A percentile compares a stretch with the other conserved stretches of the same genome.
Conservation (phyloP, 2,888 invertebrate genomes). For the Melanotus villosus region DNA sequence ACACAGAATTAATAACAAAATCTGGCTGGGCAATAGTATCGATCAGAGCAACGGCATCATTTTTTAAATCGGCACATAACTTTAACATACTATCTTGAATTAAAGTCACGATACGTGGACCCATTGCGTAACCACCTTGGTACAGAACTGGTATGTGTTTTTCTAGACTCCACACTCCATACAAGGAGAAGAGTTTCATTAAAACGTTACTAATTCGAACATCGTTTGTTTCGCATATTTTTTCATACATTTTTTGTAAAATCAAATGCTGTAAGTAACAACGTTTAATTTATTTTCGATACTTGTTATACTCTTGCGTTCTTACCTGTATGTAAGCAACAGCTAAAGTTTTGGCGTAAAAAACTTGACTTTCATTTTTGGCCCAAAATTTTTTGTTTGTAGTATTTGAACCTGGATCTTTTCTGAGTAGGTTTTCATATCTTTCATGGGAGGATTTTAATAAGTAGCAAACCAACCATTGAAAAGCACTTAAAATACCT, state of each 20-base stretch:
- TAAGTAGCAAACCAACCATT: slow-evolving; percentile 87
- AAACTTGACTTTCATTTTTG: slow-evolving; percentile 88
- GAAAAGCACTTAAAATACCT: slow-evolving; percentile 78
- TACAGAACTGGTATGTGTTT: slow-evolving; percentile 83
- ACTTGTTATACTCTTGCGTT: not conserved
- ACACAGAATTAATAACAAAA: slow-evolving; percentile 85
- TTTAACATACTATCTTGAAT: slow-evolving; percentile 78
- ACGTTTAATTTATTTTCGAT: not conserved
- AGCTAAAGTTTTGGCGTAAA: slow-evolving; percentile 82
- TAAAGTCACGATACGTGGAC: slow-evolving; percentile 70
- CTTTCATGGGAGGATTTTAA: slow-evolving; percentile 78
- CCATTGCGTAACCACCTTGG: slow-evolving; percentile 74
- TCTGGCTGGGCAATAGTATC: slow-evolving; percentile 91
- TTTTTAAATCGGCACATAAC: slow-evolving; percentile 74
- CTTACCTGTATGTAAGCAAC: slow-evolving; percentile 86
- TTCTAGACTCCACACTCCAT: slow-evolving; percentile 79
- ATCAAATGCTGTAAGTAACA: slow-evolving; percentile 71
- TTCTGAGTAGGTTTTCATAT: slow-evolving; percentile 69
- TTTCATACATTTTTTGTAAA: slow-evolving; percentile 70
- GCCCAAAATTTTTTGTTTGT: slow-evolving; percentile 74
- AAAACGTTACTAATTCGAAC: slow-evolving; percentile 70
- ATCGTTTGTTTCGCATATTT: slow-evolving; percentile 67
- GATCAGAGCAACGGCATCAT: slow-evolving; percentile 81
- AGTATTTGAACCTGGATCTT: slow-evolving; percentile 67
- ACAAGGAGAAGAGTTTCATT: slow-evolving; percentile 74